phyloP scores from a whole-genome alignment of 2,888 invertebrate species.

The Lampropteryx suffumata region DNA sequence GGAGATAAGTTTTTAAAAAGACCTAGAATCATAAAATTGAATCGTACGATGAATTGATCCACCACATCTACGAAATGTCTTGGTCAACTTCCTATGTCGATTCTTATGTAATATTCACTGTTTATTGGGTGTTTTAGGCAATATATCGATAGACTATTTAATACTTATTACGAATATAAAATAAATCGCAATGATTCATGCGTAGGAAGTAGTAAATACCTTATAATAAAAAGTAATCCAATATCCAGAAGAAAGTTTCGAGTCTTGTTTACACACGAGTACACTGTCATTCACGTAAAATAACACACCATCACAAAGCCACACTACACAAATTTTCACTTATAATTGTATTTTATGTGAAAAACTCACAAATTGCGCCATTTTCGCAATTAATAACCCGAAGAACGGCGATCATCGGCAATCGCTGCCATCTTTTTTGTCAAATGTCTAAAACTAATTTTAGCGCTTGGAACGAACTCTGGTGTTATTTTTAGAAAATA shows the following conservation, averaged over 20 bases:
- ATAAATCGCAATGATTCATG: constrained; percentile 48
- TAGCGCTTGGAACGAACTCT: constrained; percentile 81
- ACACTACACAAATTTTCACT: constrained; percentile 80
- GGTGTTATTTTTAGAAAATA: constrained; percentile 81
- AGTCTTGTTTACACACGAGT: constrained; percentile 75
- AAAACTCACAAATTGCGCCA: constrained; percentile 81
- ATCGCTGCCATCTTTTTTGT: constrained; percentile 83
- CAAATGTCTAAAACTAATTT: constrained; percentile 82
- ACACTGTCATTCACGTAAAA: constrained; percentile 76
- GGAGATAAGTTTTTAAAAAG: too few species aligned
- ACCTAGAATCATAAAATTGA: too few species aligned
- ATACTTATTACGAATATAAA: constrained; percentile 33
- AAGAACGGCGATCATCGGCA: constrained; percentile 79
- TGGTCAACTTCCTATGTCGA: constrained; percentile 39
- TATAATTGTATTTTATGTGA: constrained; percentile 74
- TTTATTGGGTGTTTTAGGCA: constrained; percentile 30
- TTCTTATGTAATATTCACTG: constrained; percentile 72
- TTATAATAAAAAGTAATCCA: constrained; percentile 81
- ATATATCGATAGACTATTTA: constrained; percentile 26
- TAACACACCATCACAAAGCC: constrained; percentile 76
- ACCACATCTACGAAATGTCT: constrained; percentile 30
- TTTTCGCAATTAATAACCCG: constrained; percentile 79
- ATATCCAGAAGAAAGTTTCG: constrained; percentile 78
- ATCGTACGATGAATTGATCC: constrained; percentile 33
- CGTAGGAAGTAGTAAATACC: constrained; percentile 77